These are phyloP conservation scores for Apodemia hepburni DNA, from an alignment of 2,888 invertebrate species.

Conservation along the genomic window DNA sequence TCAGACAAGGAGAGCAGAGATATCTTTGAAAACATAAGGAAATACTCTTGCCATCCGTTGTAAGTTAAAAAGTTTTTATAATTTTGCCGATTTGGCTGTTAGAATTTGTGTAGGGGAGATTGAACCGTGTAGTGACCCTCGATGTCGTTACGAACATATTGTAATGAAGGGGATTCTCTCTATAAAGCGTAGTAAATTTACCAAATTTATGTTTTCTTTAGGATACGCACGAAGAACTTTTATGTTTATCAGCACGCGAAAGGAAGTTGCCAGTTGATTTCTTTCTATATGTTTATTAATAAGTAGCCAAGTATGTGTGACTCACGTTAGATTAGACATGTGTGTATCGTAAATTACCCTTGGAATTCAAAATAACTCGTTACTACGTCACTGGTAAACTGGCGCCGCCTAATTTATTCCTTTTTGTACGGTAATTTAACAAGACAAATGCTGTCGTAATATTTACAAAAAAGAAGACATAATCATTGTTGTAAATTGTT, in stretches of 20 bases:
- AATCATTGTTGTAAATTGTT: not conserved
- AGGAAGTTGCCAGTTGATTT: slow-evolving; percentile 69
- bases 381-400: slow-evolving; percentile 43
- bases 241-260: slow-evolving; percentile 72
- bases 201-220: slow-evolving; percentile 76
- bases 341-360: slow-evolving; percentile 53
- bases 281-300: slow-evolving; percentile 63
- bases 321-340: slow-evolving; percentile 48
- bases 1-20: slow-evolving; percentile 55
- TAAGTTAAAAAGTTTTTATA: slow-evolving; percentile 77
- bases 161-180: slow-evolving; percentile 74
- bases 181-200: slow-evolving; percentile 69
- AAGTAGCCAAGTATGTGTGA: slow-evolving; percentile 51
- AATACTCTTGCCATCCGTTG: slow-evolving; percentile 59
- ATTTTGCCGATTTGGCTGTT: slow-evolving; percentile 62
- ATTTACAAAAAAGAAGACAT: not conserved
- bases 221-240: slow-evolving; percentile 76
- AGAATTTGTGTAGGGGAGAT: slow-evolving; percentile 61
- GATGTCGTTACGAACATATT: slow-evolving; percentile 70
- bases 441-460: slow-evolving; percentile 30
- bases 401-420: slow-evolving; percentile 40
- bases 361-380: slow-evolving; percentile 53
- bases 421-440: slow-evolving; percentile 34
- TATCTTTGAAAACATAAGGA: slow-evolving; percentile 49
- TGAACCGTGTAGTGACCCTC: slow-evolving; percentile 69